Conservation (phyloP, 2,888 invertebrate species). For the Abrostola triplasia region DNA sequence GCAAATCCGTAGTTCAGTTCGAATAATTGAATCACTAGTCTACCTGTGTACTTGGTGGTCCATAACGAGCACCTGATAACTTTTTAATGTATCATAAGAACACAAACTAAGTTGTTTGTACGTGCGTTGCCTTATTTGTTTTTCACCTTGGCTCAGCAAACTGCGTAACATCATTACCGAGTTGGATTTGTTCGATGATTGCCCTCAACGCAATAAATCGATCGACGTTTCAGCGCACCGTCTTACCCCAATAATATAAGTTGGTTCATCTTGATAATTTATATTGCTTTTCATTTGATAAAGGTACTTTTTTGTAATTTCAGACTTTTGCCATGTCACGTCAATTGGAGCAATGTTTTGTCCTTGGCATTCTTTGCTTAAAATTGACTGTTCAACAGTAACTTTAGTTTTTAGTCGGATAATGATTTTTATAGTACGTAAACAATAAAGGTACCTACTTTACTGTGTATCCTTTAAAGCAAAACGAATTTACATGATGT, state of each 20-base stretch:
- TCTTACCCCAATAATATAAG: too few species aligned
- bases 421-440: too few species aligned
- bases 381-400: too few species aligned
- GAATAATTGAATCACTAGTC: constrained; percentile 11
- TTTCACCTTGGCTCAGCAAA: constrained; percentile 49
- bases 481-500: background rate
- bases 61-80: constrained; percentile 27
- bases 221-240: background rate
- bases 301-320: too few species aligned
- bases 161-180: constrained; percentile 61
- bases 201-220: constrained; percentile 21
- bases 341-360: too few species aligned
- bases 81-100: constrained; percentile 43
- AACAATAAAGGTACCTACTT: too few species aligned
- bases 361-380: too few species aligned
- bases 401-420: too few species aligned
- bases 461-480: background rate
- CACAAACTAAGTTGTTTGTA: constrained; percentile 54
- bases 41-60: constrained; percentile 1
- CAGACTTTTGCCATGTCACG: too few species aligned
- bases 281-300: too few species aligned
- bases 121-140: constrained; percentile 54
- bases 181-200: constrained; percentile 50
- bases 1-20: too few species aligned
- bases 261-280: too few species aligned